Base-by-base conservation (phyloP, 2,888 invertebrate genomes). In the Eupithecia pulchellata region DNA sequence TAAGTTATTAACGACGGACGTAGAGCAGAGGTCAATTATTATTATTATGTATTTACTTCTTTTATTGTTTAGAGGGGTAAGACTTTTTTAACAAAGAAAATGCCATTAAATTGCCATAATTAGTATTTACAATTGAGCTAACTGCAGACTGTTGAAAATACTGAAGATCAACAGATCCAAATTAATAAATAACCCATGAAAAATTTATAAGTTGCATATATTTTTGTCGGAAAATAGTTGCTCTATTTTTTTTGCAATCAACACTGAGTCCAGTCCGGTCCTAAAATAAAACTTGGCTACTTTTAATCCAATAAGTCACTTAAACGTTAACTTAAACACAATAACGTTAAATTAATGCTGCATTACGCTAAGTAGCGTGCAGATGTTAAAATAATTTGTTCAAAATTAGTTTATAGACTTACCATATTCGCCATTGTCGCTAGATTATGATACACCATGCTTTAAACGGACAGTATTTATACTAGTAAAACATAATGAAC, bases 381-480 rank as follows among this genome's bases (percentile, higher is more conserved):
- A 20, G 42, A 5, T 8, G 20, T 2, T 4, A 9, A 20, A 47
- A 47, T n/a, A 47, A 20, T 57, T 57, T 5, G 17, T 57, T 57
- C 3, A 52, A 20, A 52, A 11, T 52, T 17, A 30, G 25, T 2
- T 11, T 27, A 29, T 47, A 60, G 58, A 71, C 80, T 80, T 75
- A 79, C 81, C 78, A 69, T 67, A 58, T 61, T 69, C 62, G 36
- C 32, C n/a, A 42, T 63, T 13, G 47, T 29, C n/a, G 13, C 73
- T 60, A 75, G 66, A 30, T 61, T 61, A 57, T 32, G 27, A 34
- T 52, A 61, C 17, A 9, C 29, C 17, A 57, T 36, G 9, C 52
- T 17, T 61, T 25, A 30, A 64, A 20, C 36, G 29, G n/a, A 13
- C 60, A 30, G 32, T 67, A 72, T 72, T 69, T 72, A 72, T 72